Evolutionary conservation across 1,140 invertebrate genomes (phyloP), one percentile per base, ranked within the genome.

Genomic region (Lamellibrachia luymesi): DNA sequence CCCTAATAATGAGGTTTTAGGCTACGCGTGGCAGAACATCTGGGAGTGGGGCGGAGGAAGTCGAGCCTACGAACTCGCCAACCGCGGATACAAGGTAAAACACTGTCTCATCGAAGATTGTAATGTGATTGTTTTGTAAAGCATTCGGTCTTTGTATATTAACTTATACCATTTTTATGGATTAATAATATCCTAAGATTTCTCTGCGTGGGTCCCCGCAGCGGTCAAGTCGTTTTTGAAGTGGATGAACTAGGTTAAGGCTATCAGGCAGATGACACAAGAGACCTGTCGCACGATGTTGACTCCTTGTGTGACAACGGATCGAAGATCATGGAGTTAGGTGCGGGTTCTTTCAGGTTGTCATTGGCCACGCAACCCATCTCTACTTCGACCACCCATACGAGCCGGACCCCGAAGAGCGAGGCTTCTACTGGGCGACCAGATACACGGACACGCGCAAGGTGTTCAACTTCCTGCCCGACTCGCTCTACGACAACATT

Each of bases 371-470:
- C 51, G 95, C 95, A 0, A 96, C 95, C 10, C 95, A 96, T 93
- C 92, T 95, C 10, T 96, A 96, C 93, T 95, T 96, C 93, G 96
- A 96, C 92, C 95, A 96, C 90, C 95, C 95, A 0, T 95, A 96
- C n/a, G 96, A 96, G 90, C 95, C 95, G 0, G 95, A 96, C 92
- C 95, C 96, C 1, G 94, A 94, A 51, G 95, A 95, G 90, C 94
- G 95, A 25, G 96, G 96, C 2, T 93, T 94, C 51, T 95, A 95
- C 91, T 96, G 96, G 96, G 95, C 95, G 0, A 94, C 95, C 1
- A 93, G 95, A 17, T 95, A 94, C 93, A 95, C 94, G 0, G 94
- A 94, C 92, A 94, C 95, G 1, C 92, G 93, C 0, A 95, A 95
- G 92, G 94, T 94, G 13, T 96, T 95, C 93, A 93, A 94, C 38